These are phyloP conservation scores for Leptestheria dahalacensis DNA, from an alignment of 1,140 invertebrate genomes.

Conservation along the genomic window DNA sequence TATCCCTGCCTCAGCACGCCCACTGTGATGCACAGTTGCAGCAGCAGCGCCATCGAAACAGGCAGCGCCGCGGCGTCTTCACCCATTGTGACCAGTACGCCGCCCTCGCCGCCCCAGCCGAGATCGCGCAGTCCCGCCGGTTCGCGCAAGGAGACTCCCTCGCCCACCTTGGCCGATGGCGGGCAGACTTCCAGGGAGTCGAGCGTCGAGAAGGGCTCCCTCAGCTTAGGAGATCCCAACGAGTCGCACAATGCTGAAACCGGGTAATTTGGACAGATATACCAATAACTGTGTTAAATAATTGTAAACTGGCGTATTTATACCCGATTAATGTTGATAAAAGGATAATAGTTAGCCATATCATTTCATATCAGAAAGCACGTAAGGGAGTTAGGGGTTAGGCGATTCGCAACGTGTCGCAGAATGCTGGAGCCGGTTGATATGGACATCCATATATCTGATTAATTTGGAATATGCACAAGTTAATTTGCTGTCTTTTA, in stretches of 20 bases:
- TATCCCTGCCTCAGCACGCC: slow-evolving; percentile 7
- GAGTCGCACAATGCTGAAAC: not conserved
- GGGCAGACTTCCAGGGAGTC: not conserved
- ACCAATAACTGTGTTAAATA: not conserved
- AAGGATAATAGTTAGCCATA: too few species aligned
- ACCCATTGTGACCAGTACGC: not conserved
- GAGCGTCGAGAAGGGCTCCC: not conserved
- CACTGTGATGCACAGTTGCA: not conserved
- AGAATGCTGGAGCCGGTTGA: too few species aligned
- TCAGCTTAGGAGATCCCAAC: not conserved
- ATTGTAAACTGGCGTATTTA: too few species aligned
- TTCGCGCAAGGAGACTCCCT: not conserved
- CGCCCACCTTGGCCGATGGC: not conserved
- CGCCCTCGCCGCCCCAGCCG: not conserved
- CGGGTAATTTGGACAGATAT: not conserved
- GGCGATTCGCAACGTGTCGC: too few species aligned
- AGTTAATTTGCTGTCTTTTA: too few species aligned
- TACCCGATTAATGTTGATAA: not conserved
- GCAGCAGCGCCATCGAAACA: not conserved
- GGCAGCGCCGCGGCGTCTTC: not conserved
- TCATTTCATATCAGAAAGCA: too few species aligned
- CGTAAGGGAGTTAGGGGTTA: too few species aligned
- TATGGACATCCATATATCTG: too few species aligned
- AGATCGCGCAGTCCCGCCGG: not conserved
- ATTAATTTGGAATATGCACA: too few species aligned